Conservation (phyloP, 1,140 invertebrate species). For the Hylaeus anthracinus region DNA sequence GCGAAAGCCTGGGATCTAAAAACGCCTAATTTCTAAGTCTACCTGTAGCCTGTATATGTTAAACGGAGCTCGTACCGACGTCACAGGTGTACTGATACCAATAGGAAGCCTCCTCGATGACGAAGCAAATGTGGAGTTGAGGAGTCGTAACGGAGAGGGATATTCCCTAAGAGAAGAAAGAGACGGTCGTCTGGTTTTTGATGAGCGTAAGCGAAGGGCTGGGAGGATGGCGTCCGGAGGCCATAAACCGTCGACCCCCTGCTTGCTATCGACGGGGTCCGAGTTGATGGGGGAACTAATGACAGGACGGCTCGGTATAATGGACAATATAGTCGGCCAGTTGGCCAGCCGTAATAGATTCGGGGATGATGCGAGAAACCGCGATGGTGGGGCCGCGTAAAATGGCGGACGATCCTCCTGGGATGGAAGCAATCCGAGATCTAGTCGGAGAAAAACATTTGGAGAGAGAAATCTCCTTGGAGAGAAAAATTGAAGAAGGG, state of each 20-base stretch:
- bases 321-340: conserved; percentile 31
- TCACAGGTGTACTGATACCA: too few relatives aligned
- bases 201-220: not conserved
- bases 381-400: conserved; percentile 66
- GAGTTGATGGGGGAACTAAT: conserved; percentile 69
- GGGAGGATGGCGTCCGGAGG: conserved; percentile 34
- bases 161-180: not conserved
- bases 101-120: too few relatives aligned
- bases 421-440: not conserved
- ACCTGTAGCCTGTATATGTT: too few relatives aligned
- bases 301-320: conserved; percentile 59
- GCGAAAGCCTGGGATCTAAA: too few relatives aligned
- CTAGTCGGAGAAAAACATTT: too few relatives aligned
- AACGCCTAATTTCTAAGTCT: too few relatives aligned
- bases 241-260: conserved; percentile 53
- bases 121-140: too few relatives aligned
- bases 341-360: conserved; percentile 62
- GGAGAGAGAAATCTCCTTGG: too few relatives aligned
- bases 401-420: conserved; percentile 56
- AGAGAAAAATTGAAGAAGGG: too few relatives aligned
- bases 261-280: conserved; percentile 41
- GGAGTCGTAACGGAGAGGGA: not conserved
- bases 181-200: not conserved
- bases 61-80: too few relatives aligned
- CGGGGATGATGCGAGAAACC: conserved; percentile 57